Percentiles rank a stretch among this genome's conserved stretches.
Evolutionary conservation across 2,797 vertebrate species (phyloP).

Genomic region (Malacoraja senta): DNA sequence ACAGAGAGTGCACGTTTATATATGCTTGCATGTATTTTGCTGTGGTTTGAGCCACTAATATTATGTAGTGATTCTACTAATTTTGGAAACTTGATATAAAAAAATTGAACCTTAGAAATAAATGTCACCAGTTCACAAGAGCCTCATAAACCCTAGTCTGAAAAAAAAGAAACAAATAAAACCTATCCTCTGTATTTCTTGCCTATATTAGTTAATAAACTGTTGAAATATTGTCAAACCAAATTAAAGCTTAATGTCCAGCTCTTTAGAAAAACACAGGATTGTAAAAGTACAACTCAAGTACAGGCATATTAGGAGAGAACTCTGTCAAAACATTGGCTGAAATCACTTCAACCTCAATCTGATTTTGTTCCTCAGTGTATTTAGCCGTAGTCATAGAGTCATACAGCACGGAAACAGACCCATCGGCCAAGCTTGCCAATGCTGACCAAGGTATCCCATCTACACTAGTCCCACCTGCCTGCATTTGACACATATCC

Average conservation of each 20-base stretch:
- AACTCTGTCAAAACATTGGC: not conserved
- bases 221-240: not conserved
- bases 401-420: no score
- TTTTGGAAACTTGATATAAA: not conserved
- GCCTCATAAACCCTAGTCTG: no score
- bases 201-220: not conserved
- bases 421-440: no score
- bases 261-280: not conserved
- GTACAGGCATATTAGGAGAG: no score
- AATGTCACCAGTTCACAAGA: not conserved
- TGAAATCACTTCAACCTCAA: not conserved
- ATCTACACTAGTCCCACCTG: no score
- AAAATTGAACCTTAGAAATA: not conserved
- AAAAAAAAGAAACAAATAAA: not conserved
- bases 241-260: not conserved
- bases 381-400: not conserved
- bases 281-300: not conserved
- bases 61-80: not conserved
- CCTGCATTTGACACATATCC: no score
- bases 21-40: not conserved
- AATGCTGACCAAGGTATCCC: no score
- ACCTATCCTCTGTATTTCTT: not conserved
- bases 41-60: not conserved
- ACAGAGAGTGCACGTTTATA: not conserved
- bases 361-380: not conserved